These are phyloP conservation scores for Typhlomys cinereus DNA, from an alignment of 2,113 vertebrate genomes.

Conservation along the genomic window DNA sequence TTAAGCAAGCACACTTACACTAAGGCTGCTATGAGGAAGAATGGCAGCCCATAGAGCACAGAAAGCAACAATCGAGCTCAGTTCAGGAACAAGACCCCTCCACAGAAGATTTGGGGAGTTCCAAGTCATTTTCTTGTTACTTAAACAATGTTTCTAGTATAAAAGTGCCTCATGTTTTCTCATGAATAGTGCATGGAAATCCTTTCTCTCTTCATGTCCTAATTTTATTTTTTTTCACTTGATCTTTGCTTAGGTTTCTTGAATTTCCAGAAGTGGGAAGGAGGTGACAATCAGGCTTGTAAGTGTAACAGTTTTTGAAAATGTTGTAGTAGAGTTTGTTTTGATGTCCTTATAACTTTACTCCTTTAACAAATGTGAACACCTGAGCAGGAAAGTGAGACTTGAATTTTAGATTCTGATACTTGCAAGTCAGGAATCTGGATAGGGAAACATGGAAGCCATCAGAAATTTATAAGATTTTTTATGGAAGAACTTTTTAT, in stretches of 20 bases:
- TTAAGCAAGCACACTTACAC: background rate
- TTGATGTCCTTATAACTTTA: background rate
- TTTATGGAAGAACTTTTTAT: background rate
- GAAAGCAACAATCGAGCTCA: background rate
- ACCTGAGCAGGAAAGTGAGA: constrained; percentile 1
- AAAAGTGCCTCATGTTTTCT: background rate
- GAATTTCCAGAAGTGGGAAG: constrained; percentile 4
- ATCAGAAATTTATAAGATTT: constrained; percentile 45
- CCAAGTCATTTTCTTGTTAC: background rate
- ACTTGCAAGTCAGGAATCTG: background rate
- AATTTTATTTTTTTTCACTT: background rate
- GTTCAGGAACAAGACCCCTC: background rate
- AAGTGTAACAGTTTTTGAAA: background rate
- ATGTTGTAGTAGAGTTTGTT: background rate
- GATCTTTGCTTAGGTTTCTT: background rate
- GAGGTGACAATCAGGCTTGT: background rate
- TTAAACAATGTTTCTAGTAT: background rate
- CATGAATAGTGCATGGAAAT: background rate
- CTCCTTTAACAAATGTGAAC: constrained; percentile 48
- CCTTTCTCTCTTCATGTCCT: fast-evolving
- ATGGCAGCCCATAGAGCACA: background rate
- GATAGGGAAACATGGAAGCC: background rate
- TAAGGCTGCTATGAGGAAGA: too few relatives aligned
- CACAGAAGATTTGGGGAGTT: fast-evolving
- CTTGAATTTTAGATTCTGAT: constrained; percentile 12